Base-by-base conservation (phyloP, 2,113 vertebrate species). In the Cyrtonyx montezumae region DNA sequence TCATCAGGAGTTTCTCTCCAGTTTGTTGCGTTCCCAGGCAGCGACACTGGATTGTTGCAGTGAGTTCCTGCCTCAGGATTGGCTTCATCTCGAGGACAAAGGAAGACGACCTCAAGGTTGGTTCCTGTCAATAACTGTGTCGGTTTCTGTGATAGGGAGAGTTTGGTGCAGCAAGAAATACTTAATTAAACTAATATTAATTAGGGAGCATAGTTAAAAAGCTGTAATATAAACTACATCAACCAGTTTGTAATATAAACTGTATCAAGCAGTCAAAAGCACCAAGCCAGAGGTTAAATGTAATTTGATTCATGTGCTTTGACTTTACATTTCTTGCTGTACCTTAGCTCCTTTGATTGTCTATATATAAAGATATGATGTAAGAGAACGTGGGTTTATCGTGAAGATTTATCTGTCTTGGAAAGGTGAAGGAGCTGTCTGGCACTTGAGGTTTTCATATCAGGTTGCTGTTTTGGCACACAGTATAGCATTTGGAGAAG, bases 351-450 rank as follows among this genome's bases (percentile, higher is more conserved):
- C 58, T 90, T 86, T 91, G 73, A 78, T 86, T 90, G 66, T 95
- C 94, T 95, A 65, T 96, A 93, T 91, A 79, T 93, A 90, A 90
- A 87, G 56, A 71, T 66, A 58, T 94, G 90, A 94, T 88, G 75
- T 23, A 97, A 94, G 96, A 92, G 84, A 94, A 28, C 68, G 25
- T 45, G 82, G 51, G 61, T 94, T 94, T 91, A 75, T 90, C 77
- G 40, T 61, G 77, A 85, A 93, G 87, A 83, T 78, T 94, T 93
- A 89, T 93, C 88, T 94, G 71, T 80, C 43, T 20, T 14, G 68
- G 63, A n/a, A 75, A 56, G 65, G 67, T 87, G 94, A 89, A 95
- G 79, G 84, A 92, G 76, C 51, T 88, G 43, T 80, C 87, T 94
- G 90, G 71, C 84, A 71, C 68, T 92, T 65, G 7, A 42, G 30